phyloP scores from a whole-genome alignment of 2,797 vertebrate genomes.

The Bufotes viridis region DNA sequence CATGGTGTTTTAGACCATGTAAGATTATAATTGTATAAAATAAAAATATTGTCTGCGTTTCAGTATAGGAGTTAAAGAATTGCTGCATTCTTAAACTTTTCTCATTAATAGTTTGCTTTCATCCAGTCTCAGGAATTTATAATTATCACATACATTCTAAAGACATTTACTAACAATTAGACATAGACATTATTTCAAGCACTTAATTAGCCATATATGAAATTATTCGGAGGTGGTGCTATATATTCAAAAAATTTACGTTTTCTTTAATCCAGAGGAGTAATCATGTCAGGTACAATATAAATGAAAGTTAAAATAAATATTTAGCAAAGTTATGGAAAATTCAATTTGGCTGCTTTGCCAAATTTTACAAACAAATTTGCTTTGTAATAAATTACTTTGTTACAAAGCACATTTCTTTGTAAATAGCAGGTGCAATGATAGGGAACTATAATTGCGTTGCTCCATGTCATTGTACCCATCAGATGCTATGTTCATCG shows the following conservation, averaged over 20 bases:
- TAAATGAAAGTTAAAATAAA: neutral
- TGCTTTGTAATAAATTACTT: no score
- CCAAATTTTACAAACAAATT: no score
- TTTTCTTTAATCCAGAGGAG: neutral
- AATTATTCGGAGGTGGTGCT: slow-evolving; percentile 28
- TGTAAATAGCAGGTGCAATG: no score
- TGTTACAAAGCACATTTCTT: no score
- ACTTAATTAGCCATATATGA: slow-evolving; percentile 35
- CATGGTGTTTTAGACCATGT: no score
- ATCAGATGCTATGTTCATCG: no score
- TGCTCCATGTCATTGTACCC: no score
- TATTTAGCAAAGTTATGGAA: no score
- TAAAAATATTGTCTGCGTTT: neutral
- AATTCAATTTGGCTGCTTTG: no score
- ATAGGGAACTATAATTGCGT: no score
- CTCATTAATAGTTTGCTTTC: neutral
- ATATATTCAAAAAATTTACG: slow-evolving; percentile 35
- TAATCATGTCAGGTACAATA: neutral
- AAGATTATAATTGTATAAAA: neutral
- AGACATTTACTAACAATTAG: slow-evolving; percentile 37
- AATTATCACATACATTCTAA: slow-evolving; percentile 23
- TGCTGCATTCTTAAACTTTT: neutral
- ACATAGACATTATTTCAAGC: slow-evolving; percentile 9
- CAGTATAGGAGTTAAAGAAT: neutral
- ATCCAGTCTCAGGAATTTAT: neutral